Base-by-base conservation (phyloP, 2,888 invertebrate species). In the Athalia cordata region DNA sequence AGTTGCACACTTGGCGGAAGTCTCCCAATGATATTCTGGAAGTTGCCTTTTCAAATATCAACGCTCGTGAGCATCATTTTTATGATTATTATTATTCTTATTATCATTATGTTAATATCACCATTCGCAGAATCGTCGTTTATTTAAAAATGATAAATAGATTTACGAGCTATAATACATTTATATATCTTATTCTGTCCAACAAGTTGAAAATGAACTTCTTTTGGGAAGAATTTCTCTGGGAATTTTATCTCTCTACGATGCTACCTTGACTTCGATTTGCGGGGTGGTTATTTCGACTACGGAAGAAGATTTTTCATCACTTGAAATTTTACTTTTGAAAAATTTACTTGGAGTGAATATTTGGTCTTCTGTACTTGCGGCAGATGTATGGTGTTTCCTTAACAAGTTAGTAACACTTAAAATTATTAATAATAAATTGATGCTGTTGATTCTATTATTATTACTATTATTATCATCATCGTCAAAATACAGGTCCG, bases 321-420 rank as follows among this genome's bases (percentile, higher is more conserved):
- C 77, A 1, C 59, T 88, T 3, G 87, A 88, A 78, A 67, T 81
- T 3, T 59, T 85, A 15, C 75, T 90, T n/a, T 52, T 89, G 52
- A 89, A 86, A 50, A 82, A 90, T 81, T 80, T 90, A 6, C 67
- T 90, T 11, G 82, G 83, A 55, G 85, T 85, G 45, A 78, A 82
- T 15, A 81, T 87, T 55, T 89, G 87, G 86, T 83, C 85, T 68
- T 86, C 87, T 0, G 79, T 89, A 50, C 79, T 89, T 0, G 85
- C 85, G 49, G 82, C 85, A 5, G 89, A 90, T 62, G 70, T 86
- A 70, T 88, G 89, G 86, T 87, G 87, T 45, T 86, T 87, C 61
- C 65, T 89, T 57, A 84, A 83, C 79, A 86, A 87, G 87, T 90
- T 5, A 59, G 72, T 72, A 55, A 11, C 11, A 11, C 55, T 29